Evolutionary conservation across 2,113 vertebrate genomes (phyloP).

Genomic region (Anseranas semipalmata): DNA sequence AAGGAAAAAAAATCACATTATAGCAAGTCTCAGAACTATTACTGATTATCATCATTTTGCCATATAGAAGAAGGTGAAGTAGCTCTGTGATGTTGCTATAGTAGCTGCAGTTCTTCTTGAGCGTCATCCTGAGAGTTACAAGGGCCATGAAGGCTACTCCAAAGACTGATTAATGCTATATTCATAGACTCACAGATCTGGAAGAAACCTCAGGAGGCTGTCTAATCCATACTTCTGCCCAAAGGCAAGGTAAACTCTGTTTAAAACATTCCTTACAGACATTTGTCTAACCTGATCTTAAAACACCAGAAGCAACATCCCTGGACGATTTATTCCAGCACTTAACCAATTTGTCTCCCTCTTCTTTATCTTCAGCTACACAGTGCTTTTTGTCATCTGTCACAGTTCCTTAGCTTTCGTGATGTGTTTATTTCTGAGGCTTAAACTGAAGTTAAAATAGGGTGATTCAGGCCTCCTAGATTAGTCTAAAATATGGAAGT

Average conservation of each 20-base stretch:
- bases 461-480: background rate
- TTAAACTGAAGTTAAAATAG: background rate
- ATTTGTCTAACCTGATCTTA: background rate
- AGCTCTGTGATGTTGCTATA: background rate
- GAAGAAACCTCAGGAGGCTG: background rate
- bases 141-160: background rate
- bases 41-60: background rate
- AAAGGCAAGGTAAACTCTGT: background rate
- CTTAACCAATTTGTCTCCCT: background rate
- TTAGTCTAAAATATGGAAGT: background rate
- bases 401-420: background rate
- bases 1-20: background rate
- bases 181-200: background rate
- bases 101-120: background rate
- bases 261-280: background rate
- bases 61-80: background rate
- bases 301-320: background rate
- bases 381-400: background rate
- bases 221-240: background rate
- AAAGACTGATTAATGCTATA: background rate
- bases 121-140: background rate
- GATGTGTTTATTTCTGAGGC: background rate
- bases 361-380: background rate
- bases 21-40: background rate
- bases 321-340: background rate